Conservation (phyloP, 2,113 vertebrate genomes). For the Fregetta grallaria region DNA sequence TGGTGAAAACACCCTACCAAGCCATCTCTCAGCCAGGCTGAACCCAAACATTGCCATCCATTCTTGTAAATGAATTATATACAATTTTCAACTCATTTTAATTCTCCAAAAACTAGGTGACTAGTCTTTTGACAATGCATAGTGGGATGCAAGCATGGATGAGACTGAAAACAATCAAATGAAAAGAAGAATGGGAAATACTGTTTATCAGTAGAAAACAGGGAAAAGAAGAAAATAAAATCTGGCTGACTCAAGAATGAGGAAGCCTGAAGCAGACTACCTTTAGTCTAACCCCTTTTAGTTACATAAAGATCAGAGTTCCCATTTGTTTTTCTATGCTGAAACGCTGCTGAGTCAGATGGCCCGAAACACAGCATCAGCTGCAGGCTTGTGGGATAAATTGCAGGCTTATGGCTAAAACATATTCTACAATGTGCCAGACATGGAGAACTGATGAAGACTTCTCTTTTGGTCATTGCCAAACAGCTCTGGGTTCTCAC, state of each 20-base stretch:
- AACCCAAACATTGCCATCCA: fast-evolving
- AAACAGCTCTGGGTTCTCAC: background rate
- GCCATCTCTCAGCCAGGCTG: background rate
- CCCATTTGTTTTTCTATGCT: background rate
- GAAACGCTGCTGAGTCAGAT: background rate
- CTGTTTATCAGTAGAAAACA: background rate
- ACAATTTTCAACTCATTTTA: background rate
- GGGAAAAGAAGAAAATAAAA: background rate
- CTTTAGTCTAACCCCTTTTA: background rate
- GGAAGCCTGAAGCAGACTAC: background rate
- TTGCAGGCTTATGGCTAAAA: background rate
- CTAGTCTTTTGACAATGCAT: background rate
- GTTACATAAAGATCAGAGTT: background rate
- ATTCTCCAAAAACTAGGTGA: background rate
- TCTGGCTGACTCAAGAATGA: background rate
- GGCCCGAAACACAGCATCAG: background rate
- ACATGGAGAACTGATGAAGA: background rate
- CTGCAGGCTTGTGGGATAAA: background rate
- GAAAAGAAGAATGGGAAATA: background rate
- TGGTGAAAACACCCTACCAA: background rate
- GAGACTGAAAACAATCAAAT: background rate
- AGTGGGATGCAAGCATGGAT: background rate
- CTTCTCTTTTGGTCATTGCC: background rate
- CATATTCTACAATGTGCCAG: background rate
- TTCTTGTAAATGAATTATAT: background rate